These are phyloP conservation scores for Drosophila borborema DNA, from an alignment of 2,888 invertebrate species.

Conservation along the genomic window DNA sequence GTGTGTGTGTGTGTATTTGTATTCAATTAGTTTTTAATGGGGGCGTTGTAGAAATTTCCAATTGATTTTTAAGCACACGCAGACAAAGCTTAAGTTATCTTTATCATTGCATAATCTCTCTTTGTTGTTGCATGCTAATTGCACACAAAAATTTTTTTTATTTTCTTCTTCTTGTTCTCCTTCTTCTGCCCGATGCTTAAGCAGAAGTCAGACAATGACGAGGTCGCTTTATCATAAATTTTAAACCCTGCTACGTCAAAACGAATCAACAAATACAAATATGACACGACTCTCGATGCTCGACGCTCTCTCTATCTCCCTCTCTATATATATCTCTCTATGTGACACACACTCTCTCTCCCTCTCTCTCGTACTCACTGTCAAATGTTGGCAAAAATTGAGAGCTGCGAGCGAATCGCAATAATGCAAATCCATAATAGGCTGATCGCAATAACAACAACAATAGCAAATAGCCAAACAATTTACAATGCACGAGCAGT, in stretches of 20 bases:
- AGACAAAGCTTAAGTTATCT: conserved; percentile 49
- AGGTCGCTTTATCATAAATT: conserved; percentile 60
- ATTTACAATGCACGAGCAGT: conserved; percentile 40
- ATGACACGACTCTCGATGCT: background rate
- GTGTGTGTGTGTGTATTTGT: background rate
- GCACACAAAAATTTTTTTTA: conserved; percentile 30
- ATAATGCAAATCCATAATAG: conserved; percentile 43
- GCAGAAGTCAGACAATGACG: conserved; percentile 59
- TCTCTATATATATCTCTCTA: no score
- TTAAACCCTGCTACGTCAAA: conserved; percentile 27
- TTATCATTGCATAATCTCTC: conserved; percentile 52
- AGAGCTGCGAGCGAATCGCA: conserved; percentile 14
- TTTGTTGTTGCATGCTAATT: conserved; percentile 42
- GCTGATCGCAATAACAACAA: conserved; percentile 42
- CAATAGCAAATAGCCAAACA: conserved; percentile 34
- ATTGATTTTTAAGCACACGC: conserved; percentile 71
- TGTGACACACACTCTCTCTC: background rate
- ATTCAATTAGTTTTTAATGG: conserved; percentile 76
- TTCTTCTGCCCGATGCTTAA: conserved; percentile 27
- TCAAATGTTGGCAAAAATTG: background rate
- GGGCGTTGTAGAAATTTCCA: conserved; percentile 60
- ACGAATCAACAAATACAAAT: conserved; percentile 36
- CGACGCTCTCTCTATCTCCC: background rate
- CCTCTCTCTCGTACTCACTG: conserved; percentile 4
- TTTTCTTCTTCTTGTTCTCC: conserved; percentile 3